Evolutionary conservation across 2,888 invertebrate genomes (phyloP), one percentile per base, ranked within the genome.

Genomic region (Sturmia bella): DNA sequence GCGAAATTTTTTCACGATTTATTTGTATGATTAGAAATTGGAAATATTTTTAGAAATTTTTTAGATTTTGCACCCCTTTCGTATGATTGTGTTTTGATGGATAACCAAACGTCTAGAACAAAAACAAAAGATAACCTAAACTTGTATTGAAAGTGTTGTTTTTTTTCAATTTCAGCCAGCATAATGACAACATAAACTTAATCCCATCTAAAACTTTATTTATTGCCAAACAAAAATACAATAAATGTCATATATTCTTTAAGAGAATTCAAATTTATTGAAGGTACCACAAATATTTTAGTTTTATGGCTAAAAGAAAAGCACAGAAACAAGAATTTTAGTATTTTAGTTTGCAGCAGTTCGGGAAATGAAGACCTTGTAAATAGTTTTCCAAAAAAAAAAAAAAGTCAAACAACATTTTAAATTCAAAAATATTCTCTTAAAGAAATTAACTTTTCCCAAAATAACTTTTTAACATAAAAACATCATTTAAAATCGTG

Each of bases 221-320:
- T 72, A 72, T 52, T 13, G 17, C 15, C 27, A 61, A 24, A 72
- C 50, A n/a, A 27, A 17, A 43, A 50, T 5, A 19, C n/a, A 54
- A 70, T 64, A 77, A 63, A 78, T 78, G 70, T 70, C 77, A 78
- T 70, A 64, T 50, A 59, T 32, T 50, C n/a, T 57, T 13, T 13
- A 32, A 45, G 50, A 69, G 13, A 32, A 12, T 43, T 45, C 6
- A 45, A 72, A 59, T 72, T 72, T 61, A 72, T 50, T 15, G 19
- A 50, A 61, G 27, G 27, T 56, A 41, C 45, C 41, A 64, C 70
- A 50, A 59, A 32, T 57, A 24, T 64, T 56, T 37, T 63, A 39
- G 15, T 39, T 39, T 52, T 66, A 17, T 70, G 39, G 39, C 21
- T 11, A 48, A 59, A 15, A 54, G 24, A 52, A 17, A 57, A 48